A percentile compares a stretch with the other conserved stretches of the same genome.
These are phyloP conservation scores for Limanda limanda DNA, from an alignment of 2,113 vertebrate genomes.

Conservation along the genomic window DNA sequence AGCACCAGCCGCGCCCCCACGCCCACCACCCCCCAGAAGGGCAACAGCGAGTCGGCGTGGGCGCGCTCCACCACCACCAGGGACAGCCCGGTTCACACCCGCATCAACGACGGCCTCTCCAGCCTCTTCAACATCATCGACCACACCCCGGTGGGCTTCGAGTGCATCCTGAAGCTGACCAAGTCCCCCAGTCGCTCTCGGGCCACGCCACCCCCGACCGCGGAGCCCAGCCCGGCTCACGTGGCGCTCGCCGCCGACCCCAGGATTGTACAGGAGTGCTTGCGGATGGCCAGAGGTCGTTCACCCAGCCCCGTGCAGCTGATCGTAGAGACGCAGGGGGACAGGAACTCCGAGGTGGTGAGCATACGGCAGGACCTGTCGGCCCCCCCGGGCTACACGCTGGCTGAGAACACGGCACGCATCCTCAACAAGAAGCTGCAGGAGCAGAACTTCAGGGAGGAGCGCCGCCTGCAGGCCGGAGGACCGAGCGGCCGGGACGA, in stretches of 20 bases:
- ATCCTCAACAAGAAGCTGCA: conserved; percentile 94
- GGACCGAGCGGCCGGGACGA: conserved; percentile 75
- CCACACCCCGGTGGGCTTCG: conserved; percentile 89
- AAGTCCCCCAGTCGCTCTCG: conserved; percentile 88
- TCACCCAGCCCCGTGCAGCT: conserved; percentile 93
- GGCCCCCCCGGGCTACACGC: conserved; percentile 91
- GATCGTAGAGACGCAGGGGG: conserved; percentile 86
- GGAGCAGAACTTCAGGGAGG: conserved; percentile 92
- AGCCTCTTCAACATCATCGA: conserved; percentile 99
- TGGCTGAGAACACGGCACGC: conserved; percentile 92
- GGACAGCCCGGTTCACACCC: conserved; percentile 97
- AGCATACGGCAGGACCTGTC: conserved; percentile 92
- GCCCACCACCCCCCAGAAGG: conserved; percentile 87
- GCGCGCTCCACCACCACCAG: conserved; percentile 96
- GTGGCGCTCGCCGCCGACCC: conserved; percentile 46
- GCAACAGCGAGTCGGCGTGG: conserved; percentile 96
- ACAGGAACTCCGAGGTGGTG: conserved; percentile 87
- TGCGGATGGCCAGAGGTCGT: conserved; percentile 84
- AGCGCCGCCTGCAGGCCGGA: conserved; percentile 83
- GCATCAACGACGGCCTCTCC: conserved; percentile 97
- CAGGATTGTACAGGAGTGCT: conserved; percentile 81
- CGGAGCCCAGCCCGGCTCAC: conserved; percentile 59
- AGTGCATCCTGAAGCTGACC: conserved; percentile 87
- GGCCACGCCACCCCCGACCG: conserved; percentile 68
- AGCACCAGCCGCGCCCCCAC: conserved; percentile 78